A percentile compares a stretch with the other conserved stretches of the same genome.
Evolutionary conservation across 1,140 invertebrate genomes (phyloP).

Genomic region (Drosophila rufa): DNA sequence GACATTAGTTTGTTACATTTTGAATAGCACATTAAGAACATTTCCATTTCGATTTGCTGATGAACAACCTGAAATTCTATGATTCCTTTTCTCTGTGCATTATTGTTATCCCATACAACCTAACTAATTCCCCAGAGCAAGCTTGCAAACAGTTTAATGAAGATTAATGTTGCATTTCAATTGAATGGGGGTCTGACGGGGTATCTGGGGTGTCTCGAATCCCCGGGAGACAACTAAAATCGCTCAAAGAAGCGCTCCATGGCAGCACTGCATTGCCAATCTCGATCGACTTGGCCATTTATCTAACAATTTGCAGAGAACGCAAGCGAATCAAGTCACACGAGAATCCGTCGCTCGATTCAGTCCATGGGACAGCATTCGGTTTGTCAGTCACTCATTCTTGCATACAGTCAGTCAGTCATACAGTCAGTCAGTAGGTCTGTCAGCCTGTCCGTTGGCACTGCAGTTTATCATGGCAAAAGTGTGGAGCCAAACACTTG

Average conservation of each 20-base stretch:
- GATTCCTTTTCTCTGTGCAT: constrained; percentile 2
- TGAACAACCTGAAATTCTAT: not conserved
- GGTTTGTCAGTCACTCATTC: constrained; percentile 33
- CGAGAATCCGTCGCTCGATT: constrained; percentile 29
- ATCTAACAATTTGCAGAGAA: constrained; percentile 64
- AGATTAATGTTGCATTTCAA: constrained; percentile 67
- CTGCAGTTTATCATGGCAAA: constrained; percentile 48
- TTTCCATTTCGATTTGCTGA: not conserved
- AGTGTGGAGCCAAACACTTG: constrained; percentile 30
- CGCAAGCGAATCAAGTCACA: constrained; percentile 35
- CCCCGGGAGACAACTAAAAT: constrained; percentile 35
- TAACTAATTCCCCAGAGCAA: constrained; percentile 23
- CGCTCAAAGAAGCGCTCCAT: constrained; percentile 26
- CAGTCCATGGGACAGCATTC: constrained; percentile 37
- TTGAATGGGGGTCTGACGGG: constrained; percentile 15
- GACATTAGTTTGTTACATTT: too few species aligned
- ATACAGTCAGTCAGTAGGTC: constrained; percentile 15
- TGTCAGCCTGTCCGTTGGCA: constrained; percentile 30
- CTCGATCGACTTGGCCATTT: constrained; percentile 65
- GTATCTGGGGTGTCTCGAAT: constrained; percentile 7
- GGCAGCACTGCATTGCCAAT: constrained; percentile 47
- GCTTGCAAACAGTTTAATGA: constrained; percentile 66
- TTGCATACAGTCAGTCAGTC: constrained; percentile 26
- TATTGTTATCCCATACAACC: constrained; percentile 5
- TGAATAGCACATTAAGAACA: too few species aligned